Evolutionary conservation across 2,797 vertebrate species (phyloP).

Genomic region (Poecilia velifera): DNA sequence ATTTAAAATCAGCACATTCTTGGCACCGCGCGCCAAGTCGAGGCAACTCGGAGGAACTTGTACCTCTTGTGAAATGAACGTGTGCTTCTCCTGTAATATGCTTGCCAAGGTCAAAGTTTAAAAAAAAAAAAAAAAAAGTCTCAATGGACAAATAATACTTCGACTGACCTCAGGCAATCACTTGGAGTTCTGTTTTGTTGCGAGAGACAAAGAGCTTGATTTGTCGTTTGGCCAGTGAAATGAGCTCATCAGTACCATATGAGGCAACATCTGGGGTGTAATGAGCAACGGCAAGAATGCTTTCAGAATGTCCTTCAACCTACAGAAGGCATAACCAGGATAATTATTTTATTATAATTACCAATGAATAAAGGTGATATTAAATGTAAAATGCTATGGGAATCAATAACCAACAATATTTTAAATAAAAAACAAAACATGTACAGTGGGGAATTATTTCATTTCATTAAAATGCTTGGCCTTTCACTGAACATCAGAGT

Average conservation of each 20-base stretch:
- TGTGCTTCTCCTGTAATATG: slow-evolving; percentile 44
- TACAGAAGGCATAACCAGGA: neutral
- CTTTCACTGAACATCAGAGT: neutral
- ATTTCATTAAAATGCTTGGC: neutral
- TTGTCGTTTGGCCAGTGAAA: slow-evolving; percentile 61
- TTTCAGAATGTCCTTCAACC: slow-evolving; percentile 23
- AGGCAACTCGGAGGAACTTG: slow-evolving; percentile 58
- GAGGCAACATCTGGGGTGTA: slow-evolving; percentile 67
- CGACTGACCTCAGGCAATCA: slow-evolving; percentile 46
- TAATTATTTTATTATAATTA: neutral
- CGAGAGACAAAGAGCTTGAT: slow-evolving; percentile 50
- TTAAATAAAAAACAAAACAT: neutral
- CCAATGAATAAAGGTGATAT: neutral
- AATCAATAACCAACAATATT: neutral
- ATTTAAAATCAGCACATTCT: slow-evolving; percentile 77
- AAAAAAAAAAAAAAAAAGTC: slow-evolving; percentile 39
- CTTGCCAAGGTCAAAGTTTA: slow-evolving; percentile 64
- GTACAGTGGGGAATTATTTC: neutral
- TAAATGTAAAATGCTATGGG: neutral
- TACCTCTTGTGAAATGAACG: slow-evolving; percentile 61
- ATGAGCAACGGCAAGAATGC: slow-evolving; percentile 53
- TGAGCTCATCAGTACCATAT: slow-evolving; percentile 69
- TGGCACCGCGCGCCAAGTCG: slow-evolving; percentile 60
- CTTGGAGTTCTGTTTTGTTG: slow-evolving; percentile 44
- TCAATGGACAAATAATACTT: slow-evolving; percentile 58